A percentile compares a stretch with the other conserved stretches of the same genome.
Evolutionary conservation across 2,888 invertebrate genomes (phyloP).

Genomic region (Tridacna gigas): DNA sequence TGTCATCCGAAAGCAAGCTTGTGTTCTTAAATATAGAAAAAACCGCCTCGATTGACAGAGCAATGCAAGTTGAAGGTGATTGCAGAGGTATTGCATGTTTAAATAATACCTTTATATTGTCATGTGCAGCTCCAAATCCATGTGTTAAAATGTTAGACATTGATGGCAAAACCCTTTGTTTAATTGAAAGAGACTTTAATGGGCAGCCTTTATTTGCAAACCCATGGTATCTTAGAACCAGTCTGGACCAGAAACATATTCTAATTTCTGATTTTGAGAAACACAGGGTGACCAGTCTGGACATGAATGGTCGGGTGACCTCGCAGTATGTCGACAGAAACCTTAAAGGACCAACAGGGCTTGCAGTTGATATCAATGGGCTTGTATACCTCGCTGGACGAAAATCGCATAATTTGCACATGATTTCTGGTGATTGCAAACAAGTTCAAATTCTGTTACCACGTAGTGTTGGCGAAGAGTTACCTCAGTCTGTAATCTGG

Average conservation of each 20-base stretch:
- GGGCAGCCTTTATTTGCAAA: background rate
- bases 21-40: constrained; percentile 4
- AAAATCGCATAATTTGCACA: constrained; percentile 17
- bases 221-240: constrained; percentile 20
- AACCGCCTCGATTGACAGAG: background rate
- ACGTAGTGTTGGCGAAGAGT: background rate
- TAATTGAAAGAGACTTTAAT: background rate
- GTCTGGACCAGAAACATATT: background rate
- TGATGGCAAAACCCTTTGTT: background rate
- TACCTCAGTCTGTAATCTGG: constrained; percentile 8
- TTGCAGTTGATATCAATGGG: background rate
- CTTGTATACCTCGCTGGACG: constrained; percentile 10
- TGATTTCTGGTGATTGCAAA: constrained; percentile 2
- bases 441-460: constrained; percentile 7
- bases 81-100: background rate
- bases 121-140: constrained; percentile 21
- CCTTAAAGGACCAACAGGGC: constrained; percentile 7
- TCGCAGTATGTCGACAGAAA: constrained; percentile 1
- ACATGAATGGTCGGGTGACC: constrained; percentile 1
- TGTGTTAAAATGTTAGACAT: constrained; percentile 6
- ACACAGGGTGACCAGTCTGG: background rate
- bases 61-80: background rate
- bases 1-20: constrained; percentile 11
- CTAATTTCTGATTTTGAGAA: constrained; percentile 16
- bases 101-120: background rate